Conservation (phyloP, 2,113 vertebrate species). For the Sporophila hypoxantha region DNA sequence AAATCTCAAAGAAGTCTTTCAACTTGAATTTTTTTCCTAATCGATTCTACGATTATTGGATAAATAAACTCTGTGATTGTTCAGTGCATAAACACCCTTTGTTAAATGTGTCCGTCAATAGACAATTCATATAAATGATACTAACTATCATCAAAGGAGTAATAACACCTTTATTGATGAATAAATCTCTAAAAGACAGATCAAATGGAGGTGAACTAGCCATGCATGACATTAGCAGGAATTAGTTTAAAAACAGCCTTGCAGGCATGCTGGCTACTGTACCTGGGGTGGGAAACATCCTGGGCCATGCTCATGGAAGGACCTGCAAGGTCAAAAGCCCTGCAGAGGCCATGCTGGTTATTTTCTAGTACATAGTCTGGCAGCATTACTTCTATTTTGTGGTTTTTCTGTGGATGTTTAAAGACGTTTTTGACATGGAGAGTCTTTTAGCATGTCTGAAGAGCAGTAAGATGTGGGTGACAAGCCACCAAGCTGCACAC, state of each 20-base stretch:
- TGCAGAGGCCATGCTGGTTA: background rate
- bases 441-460: background rate
- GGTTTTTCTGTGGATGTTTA: background rate
- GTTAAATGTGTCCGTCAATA: constrained; percentile 58
- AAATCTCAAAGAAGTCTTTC: constrained; percentile 48
- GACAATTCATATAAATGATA: constrained; percentile 68
- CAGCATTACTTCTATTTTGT: background rate
- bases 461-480: background rate
- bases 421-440: background rate
- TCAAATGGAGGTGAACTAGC: constrained; percentile 71
- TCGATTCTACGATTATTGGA: constrained; percentile 52
- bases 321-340: constrained; percentile 38
- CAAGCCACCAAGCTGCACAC: background rate
- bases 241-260: constrained; percentile 61
- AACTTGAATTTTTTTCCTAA: constrained; percentile 38
- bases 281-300: background rate
- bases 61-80: constrained; percentile 63
- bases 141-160: constrained; percentile 67
- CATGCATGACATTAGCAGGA: constrained; percentile 75
- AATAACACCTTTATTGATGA: constrained; percentile 73
- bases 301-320: background rate
- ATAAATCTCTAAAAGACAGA: constrained; percentile 76
- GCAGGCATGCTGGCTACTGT: constrained; percentile 30
- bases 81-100: constrained; percentile 58
- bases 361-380: background rate